Base-by-base conservation (phyloP, 2,797 vertebrate genomes). In the Manis javanica region DNA sequence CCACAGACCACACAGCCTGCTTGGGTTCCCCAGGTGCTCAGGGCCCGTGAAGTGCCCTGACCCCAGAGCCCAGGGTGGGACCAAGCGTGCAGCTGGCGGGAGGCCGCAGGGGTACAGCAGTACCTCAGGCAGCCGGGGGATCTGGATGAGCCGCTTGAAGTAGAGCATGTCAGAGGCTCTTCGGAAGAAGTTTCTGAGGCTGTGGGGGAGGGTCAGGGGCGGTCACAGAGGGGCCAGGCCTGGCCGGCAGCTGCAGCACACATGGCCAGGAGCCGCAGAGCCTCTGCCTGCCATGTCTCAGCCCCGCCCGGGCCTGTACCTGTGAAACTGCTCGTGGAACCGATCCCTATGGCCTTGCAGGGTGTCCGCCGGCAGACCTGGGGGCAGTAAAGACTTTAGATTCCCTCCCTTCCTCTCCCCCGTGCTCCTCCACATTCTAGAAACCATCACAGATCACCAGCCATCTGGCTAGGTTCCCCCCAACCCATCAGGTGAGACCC, bases 101-200 rank as follows among this genome's bases (percentile, higher is more conserved):
- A 15, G 7, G 66, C 55, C 72, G 98, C 98, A 1, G 57, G 10
- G 13, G 21, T n/a, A 29, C 3, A 5, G 7, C 1, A 9, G 0
- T 98, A 99, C 99, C 98, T 99, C 99, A 0, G 99, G 99, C 96
- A 99, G 99, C 95, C 99, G 99, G 8, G 99, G 99, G 90, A 99
- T 99, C 99, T 99, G 99, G 98, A 99, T 99, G 97, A 99, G 99
- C 37, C 99, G 98, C 98, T 99, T 99, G 98, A 99, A 99, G 97
- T 99, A 99, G 72, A 99, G 86, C 99, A 99, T 99, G 98, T 99
- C 99, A 0, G 99, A 99, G 8, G 99, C 99, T 98, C 98, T 99
- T 97, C 99, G 99, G 97, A 99, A 99, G 98, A 99, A 99, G 87
- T 98, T 99, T 97, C 99, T 99, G 71, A 99, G 99, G 98, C 99